Evolutionary conservation across 2,797 vertebrate species (phyloP).

Genomic region (Coluber constrictor): DNA sequence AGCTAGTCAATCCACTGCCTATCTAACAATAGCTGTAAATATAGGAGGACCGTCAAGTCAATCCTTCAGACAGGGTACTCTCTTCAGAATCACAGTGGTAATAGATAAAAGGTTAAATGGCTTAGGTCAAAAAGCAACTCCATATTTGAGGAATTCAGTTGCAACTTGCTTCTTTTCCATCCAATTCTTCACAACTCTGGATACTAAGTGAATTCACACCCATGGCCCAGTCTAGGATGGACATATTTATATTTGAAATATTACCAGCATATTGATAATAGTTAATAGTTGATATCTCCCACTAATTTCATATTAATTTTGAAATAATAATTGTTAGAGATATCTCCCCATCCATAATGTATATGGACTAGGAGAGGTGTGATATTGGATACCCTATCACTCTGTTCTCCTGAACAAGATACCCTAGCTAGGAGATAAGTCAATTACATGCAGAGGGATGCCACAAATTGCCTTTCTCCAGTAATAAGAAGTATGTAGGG

Average conservation of each 20-base stretch:
- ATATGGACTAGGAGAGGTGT: background rate
- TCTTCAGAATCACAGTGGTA: background rate
- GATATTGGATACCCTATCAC: background rate
- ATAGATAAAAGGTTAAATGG: background rate
- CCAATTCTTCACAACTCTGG: background rate
- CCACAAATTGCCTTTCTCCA: background rate
- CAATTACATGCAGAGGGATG: background rate
- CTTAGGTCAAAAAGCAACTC: background rate
- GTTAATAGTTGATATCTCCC: background rate
- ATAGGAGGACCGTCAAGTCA: background rate
- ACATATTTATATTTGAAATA: too few species aligned
- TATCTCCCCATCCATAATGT: background rate
- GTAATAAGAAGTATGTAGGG: background rate
- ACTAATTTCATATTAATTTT: background rate
- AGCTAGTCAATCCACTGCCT: background rate
- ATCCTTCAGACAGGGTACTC: background rate
- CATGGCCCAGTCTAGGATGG: background rate
- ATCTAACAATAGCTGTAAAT: background rate
- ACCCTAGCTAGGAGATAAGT: background rate
- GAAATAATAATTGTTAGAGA: background rate
- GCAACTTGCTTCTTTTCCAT: background rate
- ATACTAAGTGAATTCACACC: background rate
- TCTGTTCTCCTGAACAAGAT: background rate
- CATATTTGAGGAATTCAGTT: background rate
- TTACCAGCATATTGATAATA: background rate